Conservation (phyloP, 2,888 invertebrate genomes). For the Cecidostiba fungosa region DNA sequence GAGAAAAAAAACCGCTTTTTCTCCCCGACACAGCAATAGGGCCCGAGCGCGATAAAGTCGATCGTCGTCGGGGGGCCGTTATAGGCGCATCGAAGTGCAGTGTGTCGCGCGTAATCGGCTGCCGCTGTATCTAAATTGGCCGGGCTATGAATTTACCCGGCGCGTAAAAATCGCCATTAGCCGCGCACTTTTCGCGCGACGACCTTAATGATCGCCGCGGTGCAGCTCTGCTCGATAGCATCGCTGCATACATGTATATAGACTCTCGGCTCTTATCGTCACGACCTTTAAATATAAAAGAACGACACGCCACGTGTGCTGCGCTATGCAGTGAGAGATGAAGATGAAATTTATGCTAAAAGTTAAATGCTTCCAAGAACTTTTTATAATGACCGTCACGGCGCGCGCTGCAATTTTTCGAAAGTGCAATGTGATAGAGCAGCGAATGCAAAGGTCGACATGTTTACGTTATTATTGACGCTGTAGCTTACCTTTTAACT, state of each 20-base stretch:
- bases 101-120: slow-evolving; percentile 48
- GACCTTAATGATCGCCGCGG: slow-evolving; percentile 69
- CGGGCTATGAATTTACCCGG: slow-evolving; percentile 69
- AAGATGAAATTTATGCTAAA: slow-evolving; percentile 58
- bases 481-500: slow-evolving; percentile 40
- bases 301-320: slow-evolving; percentile 56
- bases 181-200: slow-evolving; percentile 65
- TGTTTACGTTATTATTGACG: slow-evolving; percentile 48
- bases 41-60: slow-evolving; percentile 22
- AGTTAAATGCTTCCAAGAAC: slow-evolving; percentile 34
- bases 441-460: slow-evolving; percentile 33
- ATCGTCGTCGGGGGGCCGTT: not conserved
- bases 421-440: slow-evolving; percentile 43
- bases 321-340: not conserved
- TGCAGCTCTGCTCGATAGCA: not conserved
- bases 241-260: not conserved
- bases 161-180: slow-evolving; percentile 69
- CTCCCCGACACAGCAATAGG: not conserved
- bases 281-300: slow-evolving; percentile 60
- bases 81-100: not conserved
- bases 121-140: slow-evolving; percentile 71
- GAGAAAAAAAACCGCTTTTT: not conserved
- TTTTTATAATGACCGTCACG: slow-evolving; percentile 44
- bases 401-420: slow-evolving; percentile 36
- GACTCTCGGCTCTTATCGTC: slow-evolving; percentile 58